Base-by-base conservation (phyloP, 2,888 invertebrate genomes). In the Pyrocoelia pectoralis region DNA sequence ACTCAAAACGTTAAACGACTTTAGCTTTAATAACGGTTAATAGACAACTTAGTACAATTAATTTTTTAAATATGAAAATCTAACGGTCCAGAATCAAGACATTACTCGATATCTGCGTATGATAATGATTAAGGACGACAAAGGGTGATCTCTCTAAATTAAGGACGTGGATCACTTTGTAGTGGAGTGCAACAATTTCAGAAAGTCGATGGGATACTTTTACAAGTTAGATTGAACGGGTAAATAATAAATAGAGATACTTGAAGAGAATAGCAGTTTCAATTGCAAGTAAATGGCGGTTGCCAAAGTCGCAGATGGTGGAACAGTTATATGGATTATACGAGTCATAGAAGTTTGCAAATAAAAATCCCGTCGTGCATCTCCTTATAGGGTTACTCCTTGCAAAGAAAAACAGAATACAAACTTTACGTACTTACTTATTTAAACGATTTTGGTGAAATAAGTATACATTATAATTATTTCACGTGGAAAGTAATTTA, bases 221-320 rank as follows among this genome's bases (percentile, higher is more conserved):
- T 62, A 57, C 48, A 54, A 62, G 29, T 62, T 57, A 61, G 57
- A 53, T 48, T 53, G 57, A 57, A 56, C 56, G 62, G 53, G 52
- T 62, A 57, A 62, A 57, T 57, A 62, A 57, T 62, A 62, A 62
- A 62, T 62, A 62, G 62, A 13, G 24, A 19, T 57, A 46, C 48
- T 57, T 48, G 52, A 62, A 54, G 41, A 57, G 48, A 62, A 57
- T 54, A 62, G 56, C 41, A 57, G 56, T 51, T 33, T 62, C 57
- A 62, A 57, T 62, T 62, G 56, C 53, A 53, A 46, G 56, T 62
- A 62, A 62, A 62, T 62, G 57, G 61, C 46, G 38, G 57, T 53
- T 63, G 58, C 58, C 63, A 63, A 63, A 63, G 49, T 56, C 53
- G 46, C 63, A 63, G 63, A 58, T 63, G 63, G 54, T 57, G 29